Evolutionary conservation across 1,140 invertebrate genomes (phyloP).

Genomic region (Portunus trituberculatus): DNA sequence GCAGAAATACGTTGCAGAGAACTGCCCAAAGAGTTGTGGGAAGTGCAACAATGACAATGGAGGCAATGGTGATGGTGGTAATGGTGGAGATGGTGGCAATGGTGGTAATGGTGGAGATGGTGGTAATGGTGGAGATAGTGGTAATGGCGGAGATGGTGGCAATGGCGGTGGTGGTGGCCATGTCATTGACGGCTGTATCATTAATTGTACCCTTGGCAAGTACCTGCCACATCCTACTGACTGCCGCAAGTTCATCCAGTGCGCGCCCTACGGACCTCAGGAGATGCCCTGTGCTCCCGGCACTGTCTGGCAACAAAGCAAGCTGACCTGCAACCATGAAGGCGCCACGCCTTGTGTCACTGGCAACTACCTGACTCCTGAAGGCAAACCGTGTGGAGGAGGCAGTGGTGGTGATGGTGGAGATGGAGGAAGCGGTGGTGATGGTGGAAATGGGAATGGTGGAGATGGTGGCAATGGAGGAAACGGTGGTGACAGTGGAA

Average conservation of each 20-base stretch:
- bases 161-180: background rate
- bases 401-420: conserved; percentile 35
- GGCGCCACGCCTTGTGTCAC: background rate
- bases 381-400: conserved; percentile 25
- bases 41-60: background rate
- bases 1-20: conserved; percentile 32
- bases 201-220: conserved; percentile 9
- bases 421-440: background rate
- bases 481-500: background rate
- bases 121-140: background rate
- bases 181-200: conserved; percentile 5
- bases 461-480: too few relatives aligned
- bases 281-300: conserved; percentile 30
- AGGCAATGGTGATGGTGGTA: background rate
- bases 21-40: conserved; percentile 42
- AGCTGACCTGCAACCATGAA: conserved; percentile 47
- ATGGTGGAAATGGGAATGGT: background rate
- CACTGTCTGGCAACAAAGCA: conserved; percentile 42
- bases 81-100: background rate
- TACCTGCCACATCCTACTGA: conserved; percentile 41
- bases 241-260: conserved; percentile 61
- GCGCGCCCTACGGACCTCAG: conserved; percentile 50
- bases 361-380: conserved; percentile 26
- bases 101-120: background rate
- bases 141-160: background rate